phyloP scores from a whole-genome alignment of 2,888 invertebrate genomes.

The Platycnemis pennipes region DNA sequence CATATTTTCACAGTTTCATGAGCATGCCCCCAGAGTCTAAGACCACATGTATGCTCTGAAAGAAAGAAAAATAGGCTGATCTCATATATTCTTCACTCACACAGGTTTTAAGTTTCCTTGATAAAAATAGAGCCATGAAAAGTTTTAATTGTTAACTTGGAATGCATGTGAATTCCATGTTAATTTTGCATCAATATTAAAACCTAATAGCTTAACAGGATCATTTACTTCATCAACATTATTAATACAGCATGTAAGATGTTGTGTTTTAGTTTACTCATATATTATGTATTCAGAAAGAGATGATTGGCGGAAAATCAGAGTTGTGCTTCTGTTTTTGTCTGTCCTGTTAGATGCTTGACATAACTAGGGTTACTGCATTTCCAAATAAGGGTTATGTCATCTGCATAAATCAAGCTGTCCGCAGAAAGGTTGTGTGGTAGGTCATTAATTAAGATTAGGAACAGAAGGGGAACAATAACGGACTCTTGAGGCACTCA shows the following conservation, averaged over 20 bases:
- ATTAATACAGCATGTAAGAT: not conserved
- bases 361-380: not conserved
- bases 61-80: not conserved
- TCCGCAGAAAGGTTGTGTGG: not conserved
- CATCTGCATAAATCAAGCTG: not conserved
- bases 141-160: not conserved
- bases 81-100: not conserved
- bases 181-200: not conserved
- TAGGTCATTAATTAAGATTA: not conserved
- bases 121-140: not conserved
- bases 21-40: not conserved
- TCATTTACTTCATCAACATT: not conserved
- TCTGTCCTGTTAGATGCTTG: not conserved
- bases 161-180: not conserved
- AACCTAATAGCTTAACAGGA: not conserved
- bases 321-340: not conserved
- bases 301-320: not conserved
- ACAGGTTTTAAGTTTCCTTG: not conserved
- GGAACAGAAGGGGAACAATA: not conserved
- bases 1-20: not conserved
- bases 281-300: constrained; percentile 13
- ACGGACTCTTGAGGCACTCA: not conserved
- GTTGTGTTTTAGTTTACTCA: not conserved
- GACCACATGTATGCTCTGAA: too few relatives aligned
- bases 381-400: not conserved